Evolutionary conservation across 1,140 invertebrate genomes (phyloP).

Genomic region (Aphaenogaster floridana): DNA sequence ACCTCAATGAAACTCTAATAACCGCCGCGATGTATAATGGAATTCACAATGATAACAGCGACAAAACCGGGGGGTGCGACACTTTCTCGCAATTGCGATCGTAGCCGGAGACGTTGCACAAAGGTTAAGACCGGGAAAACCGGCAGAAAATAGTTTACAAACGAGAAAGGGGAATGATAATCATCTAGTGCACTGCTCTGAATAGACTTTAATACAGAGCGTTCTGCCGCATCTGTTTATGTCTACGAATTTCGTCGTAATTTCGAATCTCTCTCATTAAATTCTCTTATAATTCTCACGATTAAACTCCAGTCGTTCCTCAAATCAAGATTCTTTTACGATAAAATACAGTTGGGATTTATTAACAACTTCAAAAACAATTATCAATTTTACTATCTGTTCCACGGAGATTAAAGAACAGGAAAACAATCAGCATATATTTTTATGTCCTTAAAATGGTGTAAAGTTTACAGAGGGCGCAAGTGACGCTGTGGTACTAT

Average conservation of each 20-base stretch:
- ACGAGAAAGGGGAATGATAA: neutral
- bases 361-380: neutral
- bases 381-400: neutral
- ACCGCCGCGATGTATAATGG: conserved; percentile 10
- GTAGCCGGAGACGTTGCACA: neutral
- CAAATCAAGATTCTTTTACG: neutral
- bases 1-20: conserved; percentile 28
- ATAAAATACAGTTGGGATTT: neutral
- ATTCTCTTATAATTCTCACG: neutral
- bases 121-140: neutral
- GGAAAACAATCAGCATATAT: too few relatives aligned
- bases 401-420: too few relatives aligned
- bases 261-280: conserved; percentile 1
- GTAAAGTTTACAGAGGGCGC: too few relatives aligned
- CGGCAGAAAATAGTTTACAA: conserved; percentile 1
- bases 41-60: conserved; percentile 32
- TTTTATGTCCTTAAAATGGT: too few relatives aligned
- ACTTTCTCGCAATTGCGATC: neutral
- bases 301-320: neutral
- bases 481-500: too few relatives aligned
- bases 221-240: neutral
- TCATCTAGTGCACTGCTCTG: neutral
- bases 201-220: neutral
- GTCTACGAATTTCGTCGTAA: neutral
- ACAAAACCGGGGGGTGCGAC: neutral